Conservation (phyloP, 1,140 invertebrate genomes). For the Drosophila rufa region DNA sequence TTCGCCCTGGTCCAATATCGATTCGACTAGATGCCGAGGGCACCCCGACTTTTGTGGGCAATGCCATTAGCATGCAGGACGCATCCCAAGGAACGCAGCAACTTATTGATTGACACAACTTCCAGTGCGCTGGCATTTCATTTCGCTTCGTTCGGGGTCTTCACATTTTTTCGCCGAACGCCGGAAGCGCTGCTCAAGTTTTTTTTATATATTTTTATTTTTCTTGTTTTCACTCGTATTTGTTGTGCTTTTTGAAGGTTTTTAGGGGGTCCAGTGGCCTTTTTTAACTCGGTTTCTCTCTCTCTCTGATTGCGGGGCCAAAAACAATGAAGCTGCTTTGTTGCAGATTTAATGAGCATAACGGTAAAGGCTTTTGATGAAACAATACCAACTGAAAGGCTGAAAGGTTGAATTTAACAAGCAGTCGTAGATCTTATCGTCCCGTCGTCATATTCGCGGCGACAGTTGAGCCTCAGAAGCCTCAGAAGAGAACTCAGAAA, state of each 20-base stretch:
- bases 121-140: constrained; percentile 67
- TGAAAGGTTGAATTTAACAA: constrained; percentile 64
- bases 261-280: constrained; percentile 49
- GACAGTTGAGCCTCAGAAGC: constrained; percentile 51
- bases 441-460: constrained; percentile 74
- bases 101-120: constrained; percentile 84
- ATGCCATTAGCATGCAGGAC: constrained; percentile 78
- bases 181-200: constrained; percentile 75
- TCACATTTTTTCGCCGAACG: constrained; percentile 72
- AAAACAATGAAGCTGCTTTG: constrained; percentile 63
- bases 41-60: constrained; percentile 7
- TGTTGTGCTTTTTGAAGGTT: constrained; percentile 26
- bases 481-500: constrained; percentile 13
- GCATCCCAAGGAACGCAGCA: constrained; percentile 64
- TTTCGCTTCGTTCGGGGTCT: constrained; percentile 42
- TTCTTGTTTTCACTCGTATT: constrained; percentile 5
- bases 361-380: constrained; percentile 82
- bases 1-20: constrained; percentile 30
- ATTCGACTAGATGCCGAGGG: constrained; percentile 31
- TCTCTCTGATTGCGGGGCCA: constrained; percentile 58
- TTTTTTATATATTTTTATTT: constrained; percentile 37
- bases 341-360: constrained; percentile 83
- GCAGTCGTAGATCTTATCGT: constrained; percentile 79
- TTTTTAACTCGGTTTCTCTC: constrained; percentile 39
- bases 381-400: constrained; percentile 67